Evolutionary conservation across 2,113 vertebrate species (phyloP).

Genomic region (Leucoraja erinaceus): DNA sequence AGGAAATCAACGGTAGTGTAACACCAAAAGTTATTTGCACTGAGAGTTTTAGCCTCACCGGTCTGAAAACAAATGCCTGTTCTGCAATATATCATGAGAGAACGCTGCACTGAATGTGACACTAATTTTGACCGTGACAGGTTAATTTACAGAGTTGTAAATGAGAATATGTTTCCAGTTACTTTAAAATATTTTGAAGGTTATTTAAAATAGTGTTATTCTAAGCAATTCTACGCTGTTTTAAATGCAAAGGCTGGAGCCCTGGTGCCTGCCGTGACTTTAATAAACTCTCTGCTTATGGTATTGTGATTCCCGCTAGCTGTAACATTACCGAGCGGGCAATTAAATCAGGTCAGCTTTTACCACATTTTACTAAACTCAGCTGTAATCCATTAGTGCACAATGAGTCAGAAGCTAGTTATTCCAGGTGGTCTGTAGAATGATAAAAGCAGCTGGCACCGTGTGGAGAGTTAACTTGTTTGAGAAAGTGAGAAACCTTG

Average conservation of each 20-base stretch:
- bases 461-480: not conserved
- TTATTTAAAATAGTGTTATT: constrained; percentile 24
- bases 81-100: too few species aligned
- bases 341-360: constrained; percentile 19
- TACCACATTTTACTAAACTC: not conserved
- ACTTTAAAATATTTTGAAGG: constrained; percentile 26
- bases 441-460: not conserved
- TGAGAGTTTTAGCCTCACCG: too few species aligned
- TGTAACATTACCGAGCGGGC: not conserved
- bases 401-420: constrained; percentile 29
- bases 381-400: constrained; percentile 15
- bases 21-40: too few species aligned
- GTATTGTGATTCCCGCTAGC: not conserved
- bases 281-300: not conserved
- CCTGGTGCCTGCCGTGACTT: not conserved
- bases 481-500: not conserved
- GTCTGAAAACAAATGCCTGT: too few species aligned
- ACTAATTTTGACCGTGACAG: constrained; percentile 20
- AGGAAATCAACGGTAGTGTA: too few species aligned
- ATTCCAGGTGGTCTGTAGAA: constrained; percentile 14
- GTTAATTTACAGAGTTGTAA: not conserved
- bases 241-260: constrained; percentile 26
- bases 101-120: too few species aligned
- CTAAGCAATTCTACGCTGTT: not conserved
- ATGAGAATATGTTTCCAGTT: not conserved